A percentile compares a stretch with the other conserved stretches of the same genome.
phyloP scores from a whole-genome alignment of 2,888 invertebrate genomes.

The Glomeris marginata region DNA sequence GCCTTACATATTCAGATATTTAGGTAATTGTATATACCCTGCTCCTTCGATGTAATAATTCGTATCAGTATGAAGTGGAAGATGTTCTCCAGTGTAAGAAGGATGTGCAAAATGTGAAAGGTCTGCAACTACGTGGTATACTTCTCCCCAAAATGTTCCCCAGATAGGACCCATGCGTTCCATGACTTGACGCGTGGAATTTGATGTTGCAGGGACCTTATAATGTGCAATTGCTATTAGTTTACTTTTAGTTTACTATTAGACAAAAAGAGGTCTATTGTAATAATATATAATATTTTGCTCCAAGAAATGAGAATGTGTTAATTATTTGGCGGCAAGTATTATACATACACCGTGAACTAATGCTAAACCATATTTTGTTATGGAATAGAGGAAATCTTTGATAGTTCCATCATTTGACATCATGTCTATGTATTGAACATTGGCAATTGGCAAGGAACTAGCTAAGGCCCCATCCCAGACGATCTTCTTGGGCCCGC shows the following conservation, averaged over 20 bases:
- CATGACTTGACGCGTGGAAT: constrained; percentile 40
- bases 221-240: no score
- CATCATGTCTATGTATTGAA: constrained; percentile 4
- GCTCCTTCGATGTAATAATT: constrained; percentile 61
- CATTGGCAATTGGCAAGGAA: neutral
- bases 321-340: neutral
- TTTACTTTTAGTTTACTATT: neutral
- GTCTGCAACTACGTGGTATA: constrained; percentile 47
- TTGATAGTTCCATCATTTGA: constrained; percentile 20
- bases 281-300: neutral
- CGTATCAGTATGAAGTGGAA: constrained; percentile 60
- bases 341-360: constrained; percentile 30
- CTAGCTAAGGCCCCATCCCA: constrained; percentile 3
- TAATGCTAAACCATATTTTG: constrained; percentile 17
- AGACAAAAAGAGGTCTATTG: neutral
- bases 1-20: neutral
- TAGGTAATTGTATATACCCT: constrained; percentile 38
- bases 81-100: constrained; percentile 49
- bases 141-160: constrained; percentile 54
- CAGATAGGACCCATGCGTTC: constrained; percentile 46
- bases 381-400: constrained; percentile 15
- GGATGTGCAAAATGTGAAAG: constrained; percentile 48
- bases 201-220: constrained; percentile 28
- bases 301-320: no score
- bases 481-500: neutral